phyloP scores from a whole-genome alignment of 2,888 invertebrate species.

The Platynereis dumerilii region DNA sequence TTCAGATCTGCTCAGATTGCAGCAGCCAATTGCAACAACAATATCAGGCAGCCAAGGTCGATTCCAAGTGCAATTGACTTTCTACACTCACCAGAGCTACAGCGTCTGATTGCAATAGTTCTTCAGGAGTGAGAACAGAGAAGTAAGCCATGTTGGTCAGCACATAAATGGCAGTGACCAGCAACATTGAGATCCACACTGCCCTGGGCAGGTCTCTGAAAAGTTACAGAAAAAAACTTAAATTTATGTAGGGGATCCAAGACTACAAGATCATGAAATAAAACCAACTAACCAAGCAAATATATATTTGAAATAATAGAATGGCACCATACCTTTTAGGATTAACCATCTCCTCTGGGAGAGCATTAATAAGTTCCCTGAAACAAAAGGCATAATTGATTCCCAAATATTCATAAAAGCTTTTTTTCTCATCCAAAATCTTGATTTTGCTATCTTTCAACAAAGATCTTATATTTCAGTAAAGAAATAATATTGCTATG shows the following conservation, averaged over 20 bases:
- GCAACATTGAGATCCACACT: conserved; percentile 29
- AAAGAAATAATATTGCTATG: no score
- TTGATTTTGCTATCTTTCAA: no score
- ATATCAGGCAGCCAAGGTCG: no score
- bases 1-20: no score
- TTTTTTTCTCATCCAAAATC: no score
- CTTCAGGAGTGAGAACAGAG: conserved; percentile 32
- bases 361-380: conserved; percentile 32
- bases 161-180: conserved; percentile 31
- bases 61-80: neutral
- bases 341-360: conserved; percentile 37
- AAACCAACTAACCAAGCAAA: no score
- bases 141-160: conserved; percentile 36
- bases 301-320: neutral
- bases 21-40: no score
- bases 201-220: conserved; percentile 29
- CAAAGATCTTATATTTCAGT: no score
- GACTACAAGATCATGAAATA: neutral
- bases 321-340: conserved; percentile 25
- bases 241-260: neutral
- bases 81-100: conserved; percentile 32
- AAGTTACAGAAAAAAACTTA: neutral
- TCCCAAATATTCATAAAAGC: no score
- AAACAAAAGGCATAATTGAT: neutral
- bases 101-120: conserved; percentile 32